phyloP scores from a whole-genome alignment of 2,113 vertebrate species.

The Sterna hirundo region DNA sequence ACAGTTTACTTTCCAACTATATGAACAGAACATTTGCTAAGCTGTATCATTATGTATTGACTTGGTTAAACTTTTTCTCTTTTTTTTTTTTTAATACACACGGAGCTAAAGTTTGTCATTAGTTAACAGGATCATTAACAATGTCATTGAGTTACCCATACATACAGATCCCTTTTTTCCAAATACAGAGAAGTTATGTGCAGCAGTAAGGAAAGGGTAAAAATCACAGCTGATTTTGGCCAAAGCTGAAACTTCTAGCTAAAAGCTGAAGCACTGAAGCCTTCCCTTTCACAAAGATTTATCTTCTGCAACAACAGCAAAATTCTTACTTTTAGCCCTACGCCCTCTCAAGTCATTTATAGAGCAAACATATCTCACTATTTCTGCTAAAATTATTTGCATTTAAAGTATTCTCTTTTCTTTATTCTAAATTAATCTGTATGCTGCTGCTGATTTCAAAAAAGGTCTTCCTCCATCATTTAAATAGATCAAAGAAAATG shows the following conservation, averaged over 20 bases:
- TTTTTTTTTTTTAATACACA: neutral
- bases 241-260: neutral
- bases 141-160: neutral
- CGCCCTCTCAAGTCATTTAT: neutral
- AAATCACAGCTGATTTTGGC: constrained; percentile 12
- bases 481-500: constrained; percentile 15
- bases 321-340: neutral
- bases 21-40: neutral
- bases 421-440: constrained; percentile 48
- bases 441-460: neutral
- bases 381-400: constrained; percentile 33
- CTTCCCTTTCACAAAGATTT: neutral
- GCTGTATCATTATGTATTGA: neutral
- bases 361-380: neutral
- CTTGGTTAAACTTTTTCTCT: neutral
- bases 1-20: neutral
- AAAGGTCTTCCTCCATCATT: neutral
- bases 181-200: neutral
- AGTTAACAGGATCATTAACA: neutral
- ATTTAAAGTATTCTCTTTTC: constrained; percentile 2
- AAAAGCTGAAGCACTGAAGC: neutral
- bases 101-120: neutral
- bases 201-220: neutral
- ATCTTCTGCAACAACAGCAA: neutral
- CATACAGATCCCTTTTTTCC: neutral